Evolutionary conservation across 2,888 invertebrate species (phyloP).

Genomic region (Erannis defoliaria): DNA sequence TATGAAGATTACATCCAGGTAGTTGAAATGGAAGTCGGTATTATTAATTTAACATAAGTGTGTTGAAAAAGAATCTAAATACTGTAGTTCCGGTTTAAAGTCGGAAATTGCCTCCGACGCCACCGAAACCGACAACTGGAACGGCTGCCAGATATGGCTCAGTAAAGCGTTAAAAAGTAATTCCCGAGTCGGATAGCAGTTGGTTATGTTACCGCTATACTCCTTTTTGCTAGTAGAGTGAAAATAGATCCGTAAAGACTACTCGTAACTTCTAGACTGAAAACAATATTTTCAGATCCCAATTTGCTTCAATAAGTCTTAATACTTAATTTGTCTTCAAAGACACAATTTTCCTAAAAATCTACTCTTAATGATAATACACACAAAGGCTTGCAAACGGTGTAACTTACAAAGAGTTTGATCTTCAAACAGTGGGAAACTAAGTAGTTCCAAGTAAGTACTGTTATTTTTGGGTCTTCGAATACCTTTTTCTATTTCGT

Average conservation of each 20-base stretch:
- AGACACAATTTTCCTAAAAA: background rate
- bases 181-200: too few species aligned
- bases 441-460: background rate
- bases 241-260: background rate
- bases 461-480: slow-evolving; percentile 20
- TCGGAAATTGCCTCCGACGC: too few species aligned
- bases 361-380: background rate
- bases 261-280: background rate
- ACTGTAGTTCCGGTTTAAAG: too few species aligned
- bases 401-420: background rate
- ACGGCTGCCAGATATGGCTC: too few species aligned
- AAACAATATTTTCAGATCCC: background rate
- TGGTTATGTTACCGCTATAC: too few species aligned
- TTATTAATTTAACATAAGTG: too few species aligned
- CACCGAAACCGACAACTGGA: too few species aligned
- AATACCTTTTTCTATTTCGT: slow-evolving; percentile 14
- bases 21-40: too few species aligned
- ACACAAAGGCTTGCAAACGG: background rate
- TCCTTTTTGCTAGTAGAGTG: too few species aligned
- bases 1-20: too few species aligned
- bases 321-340: background rate
- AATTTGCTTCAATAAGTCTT: background rate
- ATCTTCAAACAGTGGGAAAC: background rate
- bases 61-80: too few species aligned
- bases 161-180: too few species aligned